These are phyloP conservation scores for Pelodiscus sinensis DNA, from an alignment of 2,113 vertebrate species.

Conservation along the genomic window DNA sequence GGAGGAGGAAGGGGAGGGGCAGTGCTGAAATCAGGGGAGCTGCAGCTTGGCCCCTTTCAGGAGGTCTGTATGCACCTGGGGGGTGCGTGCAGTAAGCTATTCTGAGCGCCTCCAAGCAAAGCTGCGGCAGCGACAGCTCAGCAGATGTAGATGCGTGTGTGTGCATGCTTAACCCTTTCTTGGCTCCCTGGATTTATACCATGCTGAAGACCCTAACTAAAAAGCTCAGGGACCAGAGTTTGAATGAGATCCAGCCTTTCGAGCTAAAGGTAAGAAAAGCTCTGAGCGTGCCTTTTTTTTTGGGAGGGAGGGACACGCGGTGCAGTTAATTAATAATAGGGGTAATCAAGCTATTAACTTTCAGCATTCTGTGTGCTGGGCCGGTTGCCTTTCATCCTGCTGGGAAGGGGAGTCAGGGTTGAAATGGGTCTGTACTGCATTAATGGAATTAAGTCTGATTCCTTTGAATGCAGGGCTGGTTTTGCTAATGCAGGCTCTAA, in stretches of 20 bases:
- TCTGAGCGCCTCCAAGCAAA: slow-evolving; percentile 1
- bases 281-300: background rate
- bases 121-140: background rate
- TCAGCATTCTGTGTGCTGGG: background rate
- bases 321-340: background rate
- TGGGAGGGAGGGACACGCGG: background rate
- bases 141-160: slow-evolving; percentile 48
- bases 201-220: slow-evolving; percentile 92
- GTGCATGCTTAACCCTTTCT: slow-evolving; percentile 60
- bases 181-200: slow-evolving; percentile 59
- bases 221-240: slow-evolving; percentile 89
- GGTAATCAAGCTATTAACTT: background rate
- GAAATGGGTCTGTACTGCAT: slow-evolving; percentile 15
- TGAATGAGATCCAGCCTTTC: slow-evolving; percentile 91
- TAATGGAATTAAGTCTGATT: background rate
- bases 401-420: background rate
- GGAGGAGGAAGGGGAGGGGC: background rate
- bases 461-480: background rate
- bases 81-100: slow-evolving; percentile 20
- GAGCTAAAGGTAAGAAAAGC: slow-evolving; percentile 86
- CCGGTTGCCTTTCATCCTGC: background rate
- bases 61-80: background rate
- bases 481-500: background rate
- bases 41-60: background rate
- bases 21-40: background rate